Evolutionary conservation across 2,888 invertebrate species (phyloP), one percentile per base, ranked within the genome.

Genomic region (Ochropleura leucogaster): DNA sequence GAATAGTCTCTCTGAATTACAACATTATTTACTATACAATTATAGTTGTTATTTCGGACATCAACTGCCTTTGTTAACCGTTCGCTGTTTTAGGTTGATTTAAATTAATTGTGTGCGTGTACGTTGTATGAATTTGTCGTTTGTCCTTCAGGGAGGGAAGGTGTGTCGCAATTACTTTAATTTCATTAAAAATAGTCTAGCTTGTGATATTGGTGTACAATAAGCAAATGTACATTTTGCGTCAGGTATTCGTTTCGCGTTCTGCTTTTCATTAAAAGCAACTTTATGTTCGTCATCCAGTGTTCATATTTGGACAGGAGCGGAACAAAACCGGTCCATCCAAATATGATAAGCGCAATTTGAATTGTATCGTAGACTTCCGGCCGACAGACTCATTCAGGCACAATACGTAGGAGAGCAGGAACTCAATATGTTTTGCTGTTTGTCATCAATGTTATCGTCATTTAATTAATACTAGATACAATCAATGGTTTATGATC

Each of bases 341-440:
- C 84, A 79, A 79, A 80, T 80, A 80, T 66, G 66, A 78, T 51
- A n/a, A 66, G 59, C 49, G 55, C 53, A 47, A 59, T 79, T 72
- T 68, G 59, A 68, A 72, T 76, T 53, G 53, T 63, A 53, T 66
- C 68, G 46, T 40, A 63, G 62, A 63, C 62, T 80, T 81, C 84
- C 84, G 60, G 60, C 51, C 14, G 42, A 49, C 66, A 12, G 46
- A 30, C 30, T 30, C 69, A 10, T 18, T 12, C 16, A 30, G 18
- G 9, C 63, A 62, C 44, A 44, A n/a, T 40, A 20, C 57, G 49
- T 77, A 68, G 42, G 67, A 82, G 44, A 20, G 18, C 62, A 66
- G 55, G 47, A 65, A 60, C 47, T 73, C 46, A 8, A 59, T 40
- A n/a, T 40, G 16, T 42, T 30, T 63, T 14, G 5, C 20, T 9